phyloP scores from a whole-genome alignment of 2,888 invertebrate genomes.

The Euplexia lucipara region DNA sequence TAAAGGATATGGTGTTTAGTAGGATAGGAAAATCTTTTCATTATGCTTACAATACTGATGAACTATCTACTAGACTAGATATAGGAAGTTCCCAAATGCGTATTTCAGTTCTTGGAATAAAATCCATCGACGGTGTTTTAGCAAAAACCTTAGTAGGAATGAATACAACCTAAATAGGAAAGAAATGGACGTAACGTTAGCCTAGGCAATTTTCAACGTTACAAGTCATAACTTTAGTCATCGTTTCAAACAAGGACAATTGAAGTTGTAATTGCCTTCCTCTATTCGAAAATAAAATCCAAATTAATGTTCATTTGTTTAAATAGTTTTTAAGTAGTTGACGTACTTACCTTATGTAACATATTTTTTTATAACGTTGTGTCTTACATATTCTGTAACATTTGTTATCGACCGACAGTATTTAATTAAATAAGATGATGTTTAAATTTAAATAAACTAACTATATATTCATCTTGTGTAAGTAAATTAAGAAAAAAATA shows the following conservation, averaged over 20 bases:
- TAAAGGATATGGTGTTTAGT: not conserved
- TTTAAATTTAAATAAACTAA: slow-evolving; percentile 8
- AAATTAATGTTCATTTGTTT: slow-evolving; percentile 28
- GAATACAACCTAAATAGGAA: not conserved
- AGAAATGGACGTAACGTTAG: not conserved
- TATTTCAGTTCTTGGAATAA: slow-evolving; percentile 4
- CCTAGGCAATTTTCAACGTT: not conserved
- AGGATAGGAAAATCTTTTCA: not conserved
- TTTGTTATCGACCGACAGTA: slow-evolving; percentile 29
- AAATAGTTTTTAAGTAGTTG: slow-evolving; percentile 28
- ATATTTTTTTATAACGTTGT: slow-evolving; percentile 4
- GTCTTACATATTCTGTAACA: slow-evolving; percentile 32
- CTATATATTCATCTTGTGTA: not conserved
- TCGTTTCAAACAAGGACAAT: slow-evolving; percentile 3
- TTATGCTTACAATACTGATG: not conserved
- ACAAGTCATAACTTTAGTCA: not conserved
- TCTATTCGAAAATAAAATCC: slow-evolving; percentile 10
- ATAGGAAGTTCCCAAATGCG: not conserved
- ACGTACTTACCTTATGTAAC: slow-evolving; percentile 31
- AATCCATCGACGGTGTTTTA: not conserved
- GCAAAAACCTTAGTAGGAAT: not conserved
- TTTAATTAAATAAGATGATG: slow-evolving; percentile 30
- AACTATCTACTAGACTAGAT: not conserved
- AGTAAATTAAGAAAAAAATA: too few relatives aligned
- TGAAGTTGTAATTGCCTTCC: slow-evolving; percentile 6